phyloP scores from a whole-genome alignment of 2,113 vertebrate genomes.

The Mobula birostris region DNA sequence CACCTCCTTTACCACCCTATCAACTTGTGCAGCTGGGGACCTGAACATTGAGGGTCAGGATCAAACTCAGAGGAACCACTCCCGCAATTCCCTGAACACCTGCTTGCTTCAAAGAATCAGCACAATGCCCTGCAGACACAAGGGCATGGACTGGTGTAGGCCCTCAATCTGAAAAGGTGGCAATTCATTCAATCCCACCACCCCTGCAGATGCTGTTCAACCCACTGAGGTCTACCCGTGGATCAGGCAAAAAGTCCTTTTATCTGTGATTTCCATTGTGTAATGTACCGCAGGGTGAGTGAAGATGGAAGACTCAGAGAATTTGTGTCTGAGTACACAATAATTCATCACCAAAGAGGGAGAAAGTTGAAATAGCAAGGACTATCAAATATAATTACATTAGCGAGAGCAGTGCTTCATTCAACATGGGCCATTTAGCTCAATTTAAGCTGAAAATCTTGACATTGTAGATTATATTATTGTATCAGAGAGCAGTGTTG shows the following conservation, averaged over 20 bases:
- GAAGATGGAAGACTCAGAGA: neutral
- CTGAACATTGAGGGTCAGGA: neutral
- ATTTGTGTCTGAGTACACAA: neutral
- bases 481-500: too few species aligned
- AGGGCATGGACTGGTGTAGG: too few species aligned
- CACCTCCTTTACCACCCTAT: too few species aligned
- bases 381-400: neutral
- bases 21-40: too few species aligned
- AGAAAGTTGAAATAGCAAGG: too few species aligned
- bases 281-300: neutral
- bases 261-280: neutral
- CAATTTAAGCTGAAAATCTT: neutral
- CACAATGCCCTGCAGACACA: too few species aligned
- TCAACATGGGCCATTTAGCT: neutral
- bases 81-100: neutral
- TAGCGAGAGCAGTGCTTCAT: neutral
- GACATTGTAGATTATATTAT: neutral
- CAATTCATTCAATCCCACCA: too few species aligned
- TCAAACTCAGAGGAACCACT: neutral
- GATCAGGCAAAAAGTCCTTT: too few species aligned
- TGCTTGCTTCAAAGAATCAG: neutral
- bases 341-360: too few species aligned
- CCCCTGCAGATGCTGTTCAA: too few species aligned
- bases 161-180: too few species aligned
- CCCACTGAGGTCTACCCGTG: too few species aligned